Base-by-base conservation (phyloP, 2,888 invertebrate genomes). In the Drymonia ruficornis region DNA sequence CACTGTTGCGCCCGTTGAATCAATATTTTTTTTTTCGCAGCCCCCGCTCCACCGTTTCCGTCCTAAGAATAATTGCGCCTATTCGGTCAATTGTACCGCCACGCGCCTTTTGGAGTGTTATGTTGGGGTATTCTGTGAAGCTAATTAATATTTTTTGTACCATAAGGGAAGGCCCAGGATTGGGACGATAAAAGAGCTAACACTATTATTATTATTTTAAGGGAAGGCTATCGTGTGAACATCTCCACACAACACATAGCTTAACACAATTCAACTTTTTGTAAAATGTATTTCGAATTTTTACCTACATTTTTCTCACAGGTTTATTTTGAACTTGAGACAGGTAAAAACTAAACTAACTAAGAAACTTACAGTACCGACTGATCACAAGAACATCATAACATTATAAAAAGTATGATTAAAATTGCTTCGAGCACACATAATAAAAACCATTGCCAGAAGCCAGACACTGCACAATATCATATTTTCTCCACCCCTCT, bases 61-160 rank as follows among this genome's bases (percentile, higher is more conserved):
- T 67, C 63, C 72, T 59, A 57, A 57, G 72, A 75, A 80, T 83
- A 84, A 88, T 89, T 87, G 84, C 81, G 72, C 63, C 74, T 71
- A 79, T 70, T 80, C 69, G 74, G 81, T 72, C 81, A 80, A 83
- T 80, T 76, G 80, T 74, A 69, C 56, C 63, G 87, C 67, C 90
- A 86, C 90, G 91, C 89, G 91, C 80, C 87, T 61, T 55, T 74
- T 76, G 72, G 79, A 91, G 90, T 90, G 90, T 89, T 89, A 84
- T 87, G 72, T 80, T 83, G 72, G 68, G 69, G 58, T 63, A 55
- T 56, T 59, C 50, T 34, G 50, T 47, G 56, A 31, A 28, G 56
- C 59, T 55, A 61, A 67, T 55, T 56, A 56, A 55, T 42, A 42
- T 42, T 42, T 16, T 42, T 55, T n/a, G n/a, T n/a, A n/a, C n/a